These are phyloP conservation scores for Sinella curviseta DNA, from an alignment of 1,140 invertebrate species.

Conservation along the genomic window DNA sequence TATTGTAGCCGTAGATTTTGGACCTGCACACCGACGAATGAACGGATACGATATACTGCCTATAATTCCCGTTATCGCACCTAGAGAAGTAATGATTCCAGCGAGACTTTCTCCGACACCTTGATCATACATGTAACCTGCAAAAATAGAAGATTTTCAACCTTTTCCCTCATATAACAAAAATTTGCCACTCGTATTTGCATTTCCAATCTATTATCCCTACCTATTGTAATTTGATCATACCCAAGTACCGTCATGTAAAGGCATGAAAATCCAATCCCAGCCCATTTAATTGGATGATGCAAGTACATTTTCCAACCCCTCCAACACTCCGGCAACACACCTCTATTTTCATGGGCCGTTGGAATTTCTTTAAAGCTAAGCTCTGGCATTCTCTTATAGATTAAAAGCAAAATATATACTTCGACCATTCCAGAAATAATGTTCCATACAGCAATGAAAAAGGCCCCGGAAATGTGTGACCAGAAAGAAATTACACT, in stretches of 20 bases:
- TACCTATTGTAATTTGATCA: constrained; percentile 61
- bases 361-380: constrained; percentile 46
- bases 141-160: background rate
- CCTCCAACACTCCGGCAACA: background rate
- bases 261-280: constrained; percentile 58
- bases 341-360: background rate
- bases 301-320: constrained; percentile 56
- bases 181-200: background rate
- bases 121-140: constrained; percentile 58
- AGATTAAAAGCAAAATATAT: constrained; percentile 56
- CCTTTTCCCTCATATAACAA: background rate
- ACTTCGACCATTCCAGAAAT: constrained; percentile 58
- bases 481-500: constrained; percentile 52
- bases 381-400: constrained; percentile 55
- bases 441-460: constrained; percentile 61
- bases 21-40: constrained; percentile 53
- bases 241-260: constrained; percentile 64
- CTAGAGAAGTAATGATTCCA: constrained; percentile 56
- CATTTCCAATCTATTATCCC: constrained; percentile 15
- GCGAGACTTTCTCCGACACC: constrained; percentile 57
- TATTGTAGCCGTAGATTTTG: constrained; percentile 55
- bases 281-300: constrained; percentile 56
- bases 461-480: constrained; percentile 53
- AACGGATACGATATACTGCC: constrained; percentile 57
- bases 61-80: constrained; percentile 57